Conservation (phyloP, 2,888 invertebrate species). For the Dolichopus griseipennis region DNA sequence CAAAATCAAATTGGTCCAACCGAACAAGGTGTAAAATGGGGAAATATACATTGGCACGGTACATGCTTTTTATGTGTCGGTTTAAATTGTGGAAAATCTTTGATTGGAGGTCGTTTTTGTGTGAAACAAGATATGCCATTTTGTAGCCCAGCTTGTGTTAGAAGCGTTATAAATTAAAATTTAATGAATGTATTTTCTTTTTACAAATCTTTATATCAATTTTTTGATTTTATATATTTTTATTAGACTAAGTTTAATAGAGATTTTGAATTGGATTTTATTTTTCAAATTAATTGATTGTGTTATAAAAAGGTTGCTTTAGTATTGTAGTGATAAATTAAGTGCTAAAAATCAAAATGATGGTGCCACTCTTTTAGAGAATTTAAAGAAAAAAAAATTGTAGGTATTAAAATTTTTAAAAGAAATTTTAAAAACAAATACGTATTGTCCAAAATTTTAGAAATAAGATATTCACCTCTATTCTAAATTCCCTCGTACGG, state of each 20-base stretch:
- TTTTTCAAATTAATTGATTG: neutral
- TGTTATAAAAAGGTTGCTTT: neutral
- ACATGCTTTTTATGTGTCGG: constrained; percentile 58
- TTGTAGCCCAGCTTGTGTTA: constrained; percentile 57
- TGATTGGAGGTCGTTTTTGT: constrained; percentile 62
- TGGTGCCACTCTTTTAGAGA: constrained; percentile 1
- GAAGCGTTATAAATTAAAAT: constrained; percentile 30
- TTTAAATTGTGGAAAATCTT: constrained; percentile 54
- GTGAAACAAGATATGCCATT: constrained; percentile 64
- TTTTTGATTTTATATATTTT: neutral
- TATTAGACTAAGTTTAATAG: neutral
- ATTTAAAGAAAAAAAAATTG: neutral
- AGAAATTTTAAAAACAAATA: no score
- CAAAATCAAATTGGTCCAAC: constrained; percentile 62
- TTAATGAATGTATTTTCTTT: neutral
- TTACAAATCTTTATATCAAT: no score
- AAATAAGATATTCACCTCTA: no score
- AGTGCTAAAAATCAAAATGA: neutral
- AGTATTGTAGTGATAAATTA: neutral
- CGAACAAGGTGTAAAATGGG: constrained; percentile 67
- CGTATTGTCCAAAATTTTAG: no score
- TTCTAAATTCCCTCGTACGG: no score
- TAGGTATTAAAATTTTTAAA: no score
- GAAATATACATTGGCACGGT: constrained; percentile 70
- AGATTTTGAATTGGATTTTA: neutral